Base-by-base conservation (phyloP, 1,140 invertebrate genomes). In the Drosophila baimaii region DNA sequence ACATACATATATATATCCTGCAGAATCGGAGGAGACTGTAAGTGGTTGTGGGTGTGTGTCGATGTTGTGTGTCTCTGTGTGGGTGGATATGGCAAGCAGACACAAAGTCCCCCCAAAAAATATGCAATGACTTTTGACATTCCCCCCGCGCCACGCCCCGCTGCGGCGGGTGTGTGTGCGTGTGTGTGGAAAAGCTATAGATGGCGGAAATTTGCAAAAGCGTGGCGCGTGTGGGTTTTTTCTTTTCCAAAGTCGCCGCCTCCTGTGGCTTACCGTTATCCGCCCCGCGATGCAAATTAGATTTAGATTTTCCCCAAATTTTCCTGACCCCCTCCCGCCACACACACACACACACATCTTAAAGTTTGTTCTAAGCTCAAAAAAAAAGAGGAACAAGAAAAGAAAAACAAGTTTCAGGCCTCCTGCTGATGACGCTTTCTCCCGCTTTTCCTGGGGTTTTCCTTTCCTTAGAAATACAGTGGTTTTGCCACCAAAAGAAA, bases 221-320 rank as follows among this genome's bases (percentile, higher is more conserved):
- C 31, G 19, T 23, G 33, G 21, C 17, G 64, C 58, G 58, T 56
- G 59, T 72, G 71, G 19, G 31, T 29, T 56, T 47, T 33, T 49
- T 31, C 12, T 31, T 49, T 64, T 35, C 29, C 41, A 47, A 33
- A 43, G 33, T 31, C 66, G 27, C 7, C 51, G 29, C 59, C 72
- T 43, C 31, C 71, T 57, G 58, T 43, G 59, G 72, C 58, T 74
- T 41, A 63, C 37, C 68, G 37, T 61, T 59, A 59, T 73, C 66
- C 69, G 27, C 44, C 39, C 37, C 55, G 44, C 44, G 54, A 70
- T 74, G 77, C 76, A 88, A 88, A 88, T 88, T 89, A 75, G 84
- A 80, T 88, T 88, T 83, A 61, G 66, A 77, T 77, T 69, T 73
- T 54, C 29, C 37, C 27, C n/a, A 68, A 66, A 44, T 43, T 59